These are phyloP conservation scores for Ciconia boyciana DNA, from an alignment of 2,113 vertebrate species.

Conservation along the genomic window DNA sequence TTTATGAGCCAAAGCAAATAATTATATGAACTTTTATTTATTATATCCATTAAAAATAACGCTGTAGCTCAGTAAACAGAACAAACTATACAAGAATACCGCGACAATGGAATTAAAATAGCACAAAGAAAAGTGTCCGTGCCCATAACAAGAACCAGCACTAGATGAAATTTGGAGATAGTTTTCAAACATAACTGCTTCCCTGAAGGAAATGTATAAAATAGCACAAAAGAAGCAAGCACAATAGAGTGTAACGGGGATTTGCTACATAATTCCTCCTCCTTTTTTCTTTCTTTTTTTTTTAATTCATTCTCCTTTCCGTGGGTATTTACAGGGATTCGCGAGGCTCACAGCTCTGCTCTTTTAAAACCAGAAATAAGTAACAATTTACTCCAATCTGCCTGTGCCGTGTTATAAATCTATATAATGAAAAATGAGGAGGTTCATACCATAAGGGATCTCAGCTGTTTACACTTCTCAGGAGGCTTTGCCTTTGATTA, in stretches of 20 bases:
- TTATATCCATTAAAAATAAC: constrained; percentile 2
- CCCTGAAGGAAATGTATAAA: constrained; percentile 35
- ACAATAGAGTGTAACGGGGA: constrained; percentile 9
- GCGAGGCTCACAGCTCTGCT: background rate
- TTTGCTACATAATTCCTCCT: constrained; percentile 23
- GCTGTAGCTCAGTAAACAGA: constrained; percentile 6
- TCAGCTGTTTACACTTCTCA: constrained; percentile 46
- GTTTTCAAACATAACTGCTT: constrained; percentile 47
- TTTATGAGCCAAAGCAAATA: constrained; percentile 42
- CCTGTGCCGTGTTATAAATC: background rate
- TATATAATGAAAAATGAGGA: constrained; percentile 36
- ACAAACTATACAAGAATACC: background rate
- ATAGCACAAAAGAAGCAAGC: constrained; percentile 18
- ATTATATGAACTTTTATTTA: background rate
- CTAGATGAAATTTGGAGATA: constrained; percentile 49
- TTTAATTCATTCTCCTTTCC: background rate
- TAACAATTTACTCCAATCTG: constrained; percentile 31
- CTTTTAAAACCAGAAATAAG: background rate
- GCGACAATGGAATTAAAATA: constrained; percentile 37
- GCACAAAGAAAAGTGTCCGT: constrained; percentile 17
- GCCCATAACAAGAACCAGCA: background rate
- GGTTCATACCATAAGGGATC: constrained; percentile 12
- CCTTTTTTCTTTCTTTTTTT: background rate
- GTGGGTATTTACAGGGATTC: background rate
- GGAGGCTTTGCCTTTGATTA: constrained; percentile 44